phyloP scores from a whole-genome alignment of 2,113 vertebrate genomes.

The Callopanchax toddi region DNA sequence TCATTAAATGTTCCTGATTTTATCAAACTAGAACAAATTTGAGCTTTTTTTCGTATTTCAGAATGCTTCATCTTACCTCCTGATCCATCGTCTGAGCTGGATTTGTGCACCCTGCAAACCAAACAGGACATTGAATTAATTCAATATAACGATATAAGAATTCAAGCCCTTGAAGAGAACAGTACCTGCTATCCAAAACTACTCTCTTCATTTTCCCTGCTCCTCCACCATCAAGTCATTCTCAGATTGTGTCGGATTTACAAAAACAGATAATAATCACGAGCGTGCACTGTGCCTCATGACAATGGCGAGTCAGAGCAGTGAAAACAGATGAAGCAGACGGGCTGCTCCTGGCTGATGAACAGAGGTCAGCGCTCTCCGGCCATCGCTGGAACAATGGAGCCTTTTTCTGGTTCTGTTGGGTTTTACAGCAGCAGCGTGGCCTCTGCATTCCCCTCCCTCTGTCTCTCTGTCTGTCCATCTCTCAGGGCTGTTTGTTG shows the following conservation, averaged over 20 bases:
- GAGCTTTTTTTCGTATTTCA: no score
- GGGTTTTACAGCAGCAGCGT: constrained; percentile 59
- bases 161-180: neutral
- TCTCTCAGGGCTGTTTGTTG: constrained; percentile 32
- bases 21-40: no score
- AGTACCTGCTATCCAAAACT: constrained; percentile 69
- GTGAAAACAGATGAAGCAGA: constrained; percentile 41
- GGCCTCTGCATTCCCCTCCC: constrained; percentile 67
- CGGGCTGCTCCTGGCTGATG: constrained; percentile 50
- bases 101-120: constrained; percentile 90
- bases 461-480: constrained; percentile 44
- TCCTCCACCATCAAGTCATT: constrained; percentile 44
- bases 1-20: no score
- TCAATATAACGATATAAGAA: neutral
- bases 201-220: constrained; percentile 67
- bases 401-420: constrained; percentile 61
- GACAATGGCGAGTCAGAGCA: constrained; percentile 44
- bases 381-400: constrained; percentile 72
- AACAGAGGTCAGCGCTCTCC: constrained; percentile 64
- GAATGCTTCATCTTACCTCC: constrained; percentile 80
- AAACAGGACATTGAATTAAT: constrained; percentile 33
- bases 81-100: constrained; percentile 91
- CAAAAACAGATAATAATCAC: constrained; percentile 12
- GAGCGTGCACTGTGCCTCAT: constrained; percentile 40
- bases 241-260: constrained; percentile 10